Base-by-base conservation (phyloP, 2,888 invertebrate species). In the Panopea generosa region DNA sequence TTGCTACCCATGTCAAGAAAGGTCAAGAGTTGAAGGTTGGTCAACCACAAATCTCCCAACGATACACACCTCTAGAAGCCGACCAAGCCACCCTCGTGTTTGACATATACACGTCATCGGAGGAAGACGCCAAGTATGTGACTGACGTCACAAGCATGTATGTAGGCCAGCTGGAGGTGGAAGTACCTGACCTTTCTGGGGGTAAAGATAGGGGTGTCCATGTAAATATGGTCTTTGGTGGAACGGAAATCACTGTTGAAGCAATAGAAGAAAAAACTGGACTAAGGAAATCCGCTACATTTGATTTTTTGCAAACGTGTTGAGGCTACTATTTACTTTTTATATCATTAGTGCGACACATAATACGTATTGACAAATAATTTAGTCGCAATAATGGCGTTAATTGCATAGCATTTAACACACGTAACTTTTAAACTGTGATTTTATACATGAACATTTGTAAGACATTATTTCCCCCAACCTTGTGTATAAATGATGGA, bases 181-280 rank as follows among this genome's bases (percentile, higher is more conserved):
- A 33, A 33, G 11, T 33, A 11, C 11, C 33, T n/a, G 33, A 33
- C 33, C 33, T 33, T 33, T 33, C 33, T 33, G 33, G 11, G 4
- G 33, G 33, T 33, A 4, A 4, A 33, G 6, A 33, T 33, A 33
- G 11, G 33, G 33, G 11, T 11, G 11, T 82, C 14, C 50, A 52
- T 49, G 72, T 76, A 9, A 62, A 55, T 24, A 69, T 84, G 59
- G 72, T 73, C 7, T 82, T 82, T 62, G 81, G 84, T n/a, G 76
- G 74, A 11, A 82, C 84, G 7, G 84, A 84, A 66, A 49, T 84
- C 7, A 67, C 57, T n/a, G 76, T 84, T 4, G 65, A 70, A 45
- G 84, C 77, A n/a, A 63, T 40, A 45, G 75, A 70, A 18, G 77
- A 68, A 43, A 65, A 65, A 38, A 70, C 69, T 16, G 69, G 67